phyloP scores from a whole-genome alignment of 2,797 vertebrate species.

The Propithecus deckenii region DNA sequence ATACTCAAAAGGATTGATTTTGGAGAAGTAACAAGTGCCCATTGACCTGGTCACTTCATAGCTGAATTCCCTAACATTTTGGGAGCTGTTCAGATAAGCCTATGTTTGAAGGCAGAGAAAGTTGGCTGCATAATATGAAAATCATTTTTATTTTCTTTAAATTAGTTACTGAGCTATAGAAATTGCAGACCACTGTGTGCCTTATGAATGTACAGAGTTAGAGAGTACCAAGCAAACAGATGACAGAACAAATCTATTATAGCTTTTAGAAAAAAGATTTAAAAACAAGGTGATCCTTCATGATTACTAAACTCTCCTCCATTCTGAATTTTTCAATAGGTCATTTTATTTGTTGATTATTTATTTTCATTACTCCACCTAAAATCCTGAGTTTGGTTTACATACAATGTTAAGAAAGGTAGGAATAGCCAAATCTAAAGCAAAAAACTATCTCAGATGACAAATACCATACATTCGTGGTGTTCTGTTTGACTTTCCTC shows the following conservation, averaged over 20 bases:
- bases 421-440: neutral
- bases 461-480: neutral
- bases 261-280: neutral
- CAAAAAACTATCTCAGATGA: neutral
- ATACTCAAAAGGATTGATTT: neutral
- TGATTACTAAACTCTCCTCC: neutral
- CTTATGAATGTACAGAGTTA: neutral
- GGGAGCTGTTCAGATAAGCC: neutral
- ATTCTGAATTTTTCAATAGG: neutral
- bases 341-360: neutral
- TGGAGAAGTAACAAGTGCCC: neutral
- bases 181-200: neutral
- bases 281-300: neutral
- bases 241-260: neutral
- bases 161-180: neutral
- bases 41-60: neutral
- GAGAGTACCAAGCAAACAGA: neutral
- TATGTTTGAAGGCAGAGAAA: neutral
- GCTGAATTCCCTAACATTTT: neutral
- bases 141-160: neutral
- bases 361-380: neutral
- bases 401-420: neutral
- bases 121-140: neutral
- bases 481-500: neutral
- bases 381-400: neutral